Conservation (phyloP, 2,888 invertebrate genomes). For the Pachliopta kotzebuea region DNA sequence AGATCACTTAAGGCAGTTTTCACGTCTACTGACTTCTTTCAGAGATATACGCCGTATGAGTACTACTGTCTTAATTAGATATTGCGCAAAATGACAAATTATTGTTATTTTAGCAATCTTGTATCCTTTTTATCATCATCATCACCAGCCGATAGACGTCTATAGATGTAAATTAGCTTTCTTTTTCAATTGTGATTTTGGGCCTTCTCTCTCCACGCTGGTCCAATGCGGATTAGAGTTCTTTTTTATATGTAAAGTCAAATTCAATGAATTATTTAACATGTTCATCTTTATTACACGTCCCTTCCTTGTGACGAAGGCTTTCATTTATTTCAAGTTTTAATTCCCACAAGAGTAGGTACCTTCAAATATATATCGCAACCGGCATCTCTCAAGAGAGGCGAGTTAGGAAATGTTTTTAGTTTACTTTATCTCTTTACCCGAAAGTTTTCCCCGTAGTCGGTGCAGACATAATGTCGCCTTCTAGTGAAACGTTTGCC, state of each 20-base stretch:
- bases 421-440: conserved; percentile 28
- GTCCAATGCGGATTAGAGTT: too few species aligned
- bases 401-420: conserved; percentile 29
- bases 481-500: conserved; percentile 29
- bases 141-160: too few species aligned
- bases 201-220: too few species aligned
- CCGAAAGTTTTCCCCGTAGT: conserved; percentile 25
- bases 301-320: conserved; percentile 15
- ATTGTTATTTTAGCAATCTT: too few species aligned
- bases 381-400: conserved; percentile 26
- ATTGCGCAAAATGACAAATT: conserved; percentile 3
- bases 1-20: conserved; percentile 42
- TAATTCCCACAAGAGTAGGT: conserved; percentile 27
- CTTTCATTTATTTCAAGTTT: conserved; percentile 26
- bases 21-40: conserved; percentile 35
- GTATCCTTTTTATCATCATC: too few species aligned
- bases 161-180: too few species aligned
- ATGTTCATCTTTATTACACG: neutral
- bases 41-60: conserved; percentile 5
- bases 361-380: conserved; percentile 27
- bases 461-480: conserved; percentile 28
- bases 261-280: neutral
- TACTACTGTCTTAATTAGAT: conserved; percentile 8
- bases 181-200: too few species aligned
- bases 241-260: neutral